Base-by-base conservation (phyloP, 2,797 vertebrate species). In the Adelosebastes latens region DNA sequence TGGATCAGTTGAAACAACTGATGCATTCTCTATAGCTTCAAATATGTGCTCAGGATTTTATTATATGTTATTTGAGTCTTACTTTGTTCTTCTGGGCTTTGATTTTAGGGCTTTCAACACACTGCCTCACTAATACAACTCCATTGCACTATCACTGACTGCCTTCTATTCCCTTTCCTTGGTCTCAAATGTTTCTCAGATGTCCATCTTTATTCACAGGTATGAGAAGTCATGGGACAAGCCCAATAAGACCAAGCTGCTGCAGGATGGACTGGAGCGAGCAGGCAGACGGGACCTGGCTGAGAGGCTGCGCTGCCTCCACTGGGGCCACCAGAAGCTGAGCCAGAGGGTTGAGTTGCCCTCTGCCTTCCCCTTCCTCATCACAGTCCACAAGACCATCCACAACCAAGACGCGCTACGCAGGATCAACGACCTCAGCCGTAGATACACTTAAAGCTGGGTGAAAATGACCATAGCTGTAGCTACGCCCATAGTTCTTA, bases 321-420 rank as follows among this genome's bases (percentile, higher is more conserved):
- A 95, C 67, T 95, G 95, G 95, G 94, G 94, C 42, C 93, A 96
- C 58, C 95, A 96, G 93, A 97, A 95, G 72, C 83, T 95, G 49
- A 96, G 95, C 83, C 90, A 83, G 16, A 94, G 89, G 74, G 94
- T 95, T 56, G 93, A 97, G 85, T 91, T 96, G 24, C 96, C 95
- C 2, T 96, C 96, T 1, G 95, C 95, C 46, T 97, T 97, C 61
- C 95, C 95, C 24, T 96, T 96, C 86, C 92, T 97, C 70, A 96
- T 96, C 75, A 95, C 92, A 1, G 93, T 96, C 42, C 95, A 96
- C 72, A 96, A 96, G 89, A 96, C 94, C 46, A 96, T 95, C 68
- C 92, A 88, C 55, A 95, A 96, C 89, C 93, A 93, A 39, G 94
- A 96, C 5, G 93, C 89, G 2, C 88, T 97, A 13, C 92, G 92